These are phyloP conservation scores for Fulica atra DNA, from an alignment of 2,113 vertebrate species.

Conservation along the genomic window DNA sequence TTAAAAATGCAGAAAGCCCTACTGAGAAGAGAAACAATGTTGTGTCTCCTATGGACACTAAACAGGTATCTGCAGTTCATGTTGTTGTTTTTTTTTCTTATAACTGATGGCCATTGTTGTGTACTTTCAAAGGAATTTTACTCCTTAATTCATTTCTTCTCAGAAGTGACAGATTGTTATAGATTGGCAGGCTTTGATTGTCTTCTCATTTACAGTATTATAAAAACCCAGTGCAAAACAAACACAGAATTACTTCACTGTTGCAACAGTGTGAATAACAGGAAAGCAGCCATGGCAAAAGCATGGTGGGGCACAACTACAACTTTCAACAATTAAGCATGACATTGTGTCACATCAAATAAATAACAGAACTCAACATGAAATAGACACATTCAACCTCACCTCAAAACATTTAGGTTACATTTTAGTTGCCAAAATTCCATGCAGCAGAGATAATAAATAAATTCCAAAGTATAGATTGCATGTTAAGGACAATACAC, in stretches of 20 bases:
- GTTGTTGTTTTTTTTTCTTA: background rate
- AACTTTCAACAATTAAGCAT: background rate
- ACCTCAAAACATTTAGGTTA: background rate
- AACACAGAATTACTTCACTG: background rate
- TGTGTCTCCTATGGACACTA: background rate
- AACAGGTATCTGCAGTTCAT: background rate
- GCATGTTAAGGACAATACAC: background rate
- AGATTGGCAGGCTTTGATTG: background rate
- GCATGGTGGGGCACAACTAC: background rate
- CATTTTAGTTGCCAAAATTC: background rate
- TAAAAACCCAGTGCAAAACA: background rate
- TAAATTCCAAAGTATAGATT: background rate
- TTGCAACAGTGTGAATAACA: background rate
- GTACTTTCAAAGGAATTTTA: background rate
- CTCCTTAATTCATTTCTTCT: background rate
- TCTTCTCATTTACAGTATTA: background rate
- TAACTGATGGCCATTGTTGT: background rate
- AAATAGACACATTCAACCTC: background rate
- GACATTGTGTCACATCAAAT: background rate
- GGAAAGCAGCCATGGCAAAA: background rate
- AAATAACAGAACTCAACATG: background rate
- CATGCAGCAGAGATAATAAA: background rate
- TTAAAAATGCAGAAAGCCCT: constrained; percentile 11
- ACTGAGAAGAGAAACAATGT: background rate
- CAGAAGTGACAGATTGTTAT: background rate